phyloP scores from a whole-genome alignment of 2,888 invertebrate species.

The Eupithecia subfuscata region DNA sequence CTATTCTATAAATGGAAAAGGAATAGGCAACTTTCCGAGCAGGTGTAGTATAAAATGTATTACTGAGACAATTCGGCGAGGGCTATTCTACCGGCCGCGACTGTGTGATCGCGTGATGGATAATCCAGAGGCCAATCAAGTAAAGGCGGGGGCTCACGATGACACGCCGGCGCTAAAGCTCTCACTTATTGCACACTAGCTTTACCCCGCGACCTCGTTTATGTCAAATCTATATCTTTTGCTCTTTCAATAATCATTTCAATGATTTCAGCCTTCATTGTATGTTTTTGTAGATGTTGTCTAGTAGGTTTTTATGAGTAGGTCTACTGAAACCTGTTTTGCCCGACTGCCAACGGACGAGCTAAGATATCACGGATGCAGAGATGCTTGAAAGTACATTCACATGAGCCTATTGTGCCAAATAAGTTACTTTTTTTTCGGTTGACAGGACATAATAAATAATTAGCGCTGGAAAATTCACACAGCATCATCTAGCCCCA shows the following conservation, averaged over 20 bases:
- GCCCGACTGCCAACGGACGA: neutral
- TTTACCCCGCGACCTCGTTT: neutral
- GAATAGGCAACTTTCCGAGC: no score
- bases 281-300: neutral
- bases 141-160: slow-evolving; percentile 29
- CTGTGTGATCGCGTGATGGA: slow-evolving; percentile 44
- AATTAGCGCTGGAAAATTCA: no score
- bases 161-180: slow-evolving; percentile 17
- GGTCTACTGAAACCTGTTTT: neutral
- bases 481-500: no score
- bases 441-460: no score
- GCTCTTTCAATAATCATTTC: neutral
- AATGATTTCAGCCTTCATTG: neutral
- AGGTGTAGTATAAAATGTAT: no score
- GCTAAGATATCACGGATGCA: no score
- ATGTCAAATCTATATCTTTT: neutral
- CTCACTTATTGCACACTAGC: slow-evolving; percentile 21
- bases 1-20: no score
- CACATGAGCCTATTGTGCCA: no score
- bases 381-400: no score
- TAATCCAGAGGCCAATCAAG: slow-evolving; percentile 50
- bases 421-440: no score
- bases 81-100: slow-evolving; percentile 23
- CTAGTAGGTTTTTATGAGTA: neutral
- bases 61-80: neutral